Evolutionary conservation across 2,888 invertebrate species (phyloP), one percentile per base, ranked within the genome.

Genomic region (Trichacis sp.): DNA sequence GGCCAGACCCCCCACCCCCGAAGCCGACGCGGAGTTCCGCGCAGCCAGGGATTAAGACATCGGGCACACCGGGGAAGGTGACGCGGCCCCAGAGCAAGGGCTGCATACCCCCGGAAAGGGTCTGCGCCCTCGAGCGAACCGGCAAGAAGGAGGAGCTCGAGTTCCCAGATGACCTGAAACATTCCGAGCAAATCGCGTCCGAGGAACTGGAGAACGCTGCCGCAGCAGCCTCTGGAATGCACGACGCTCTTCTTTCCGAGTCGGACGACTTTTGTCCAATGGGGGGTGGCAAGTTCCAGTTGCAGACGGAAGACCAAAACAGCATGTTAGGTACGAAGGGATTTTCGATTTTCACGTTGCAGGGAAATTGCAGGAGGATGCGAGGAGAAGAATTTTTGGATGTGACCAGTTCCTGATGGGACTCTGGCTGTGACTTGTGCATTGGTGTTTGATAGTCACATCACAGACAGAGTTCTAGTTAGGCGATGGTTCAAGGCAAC

Each of bases 381-480:
- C n/a, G n/a, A n/a, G n/a, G n/a, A n/a, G n/a, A n/a, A n/a, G n/a
- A n/a, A n/a, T n/a, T n/a, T n/a, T n/a, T n/a, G n/a, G n/a, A n/a
- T n/a, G n/a, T n/a, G n/a, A 72, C 75, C 78, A 75, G 76, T 76
- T 77, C 83, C 85, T 85, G 85, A 90, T 90, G 90, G 93, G 87
- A 88, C 92, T 93, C 90, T 86, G 87, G 85, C 91, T 91, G 93
- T 93, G 93, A 92, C 88, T 86, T 91, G 93, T 94, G 92, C 90
- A 83, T 85, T 84, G 76, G 71, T 73, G 77, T 73, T 73, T 73
- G 59, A 72, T 71, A 75, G 73, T 90, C 93, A 93, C 94, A 94
- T 94, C 94, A 94, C 94, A 94, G 94, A 93, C 94, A 93, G 93
- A 94, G 94, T 94, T 94, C 94, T 93, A 93, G 92, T 93, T 93